Base-by-base conservation (phyloP, 2,888 invertebrate genomes). In the Nomada fabriciana region DNA sequence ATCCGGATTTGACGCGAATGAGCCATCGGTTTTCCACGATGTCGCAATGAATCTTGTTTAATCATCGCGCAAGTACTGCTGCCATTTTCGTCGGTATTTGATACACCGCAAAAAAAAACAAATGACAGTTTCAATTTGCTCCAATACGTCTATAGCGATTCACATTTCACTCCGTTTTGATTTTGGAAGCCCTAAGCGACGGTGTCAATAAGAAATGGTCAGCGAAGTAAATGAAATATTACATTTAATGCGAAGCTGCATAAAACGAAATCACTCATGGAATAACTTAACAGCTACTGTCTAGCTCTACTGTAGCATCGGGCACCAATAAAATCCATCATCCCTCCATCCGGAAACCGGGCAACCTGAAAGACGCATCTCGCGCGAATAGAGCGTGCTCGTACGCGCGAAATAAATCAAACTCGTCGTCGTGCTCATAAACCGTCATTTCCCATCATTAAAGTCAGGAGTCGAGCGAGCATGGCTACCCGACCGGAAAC, bases 381-480 rank as follows among this genome's bases (percentile, higher is more conserved):
- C n/a, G 15, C 53, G 43, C 23, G 74, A 59, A 74, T 64, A 68
- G 72, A 55, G 18, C 43, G 67, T 43, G 57, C 61, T 63, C 64
- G 57, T 76, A 61, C 68, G 69, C 59, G 72, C 29, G 77, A 80
- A 72, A 91, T 90, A 90, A 90, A 91, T 90, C 90, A 89, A 90
- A 80, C 85, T 85, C 84, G 85, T 91, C 88, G 82, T 80, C 87
- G 84, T 78, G 67, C 81, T 89, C 88, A 88, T 90, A 89, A 92
- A 92, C 91, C 90, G 91, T 91, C 91, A 90, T 90, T 90, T 90
- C 88, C 90, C 86, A 86, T 84, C 86, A 87, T 87, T 90, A 89
- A 90, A 89, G 87, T 80, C 77, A 78, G 72, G 85, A 79, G 73
- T 83, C 81, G 85, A 83, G 78, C 76, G 85, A 84, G 87, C 87